Base-by-base conservation (phyloP, 2,113 vertebrate species). In the Puntigrus tetrazona region DNA sequence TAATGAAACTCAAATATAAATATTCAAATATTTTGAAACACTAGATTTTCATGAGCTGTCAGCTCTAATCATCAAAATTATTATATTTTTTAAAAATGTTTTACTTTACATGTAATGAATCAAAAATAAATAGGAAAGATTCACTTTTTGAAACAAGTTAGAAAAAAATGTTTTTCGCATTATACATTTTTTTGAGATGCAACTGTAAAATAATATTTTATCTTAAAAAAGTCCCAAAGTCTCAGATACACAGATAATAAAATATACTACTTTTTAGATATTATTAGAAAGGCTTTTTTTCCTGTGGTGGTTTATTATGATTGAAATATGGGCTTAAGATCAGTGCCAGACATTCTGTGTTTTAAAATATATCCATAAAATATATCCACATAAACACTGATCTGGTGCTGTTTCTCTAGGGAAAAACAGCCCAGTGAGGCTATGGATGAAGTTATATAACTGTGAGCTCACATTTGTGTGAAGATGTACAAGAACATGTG, bases 391-490 rank as follows among this genome's bases (percentile, higher is more conserved):
- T 13, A 13, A 65, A 38, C 50, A 78, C 50, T 78, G 45, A 72
- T 84, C 34, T 85, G 65, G 65, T 72, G 65, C 83, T 78, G 65
- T 73, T 79, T 79, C 65, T 59, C 47, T 79, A 36, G 47, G 38
- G 34, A 3, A 72, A 41, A 41, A 31, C 61, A 16, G 27, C 13
- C 61, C 13, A 31, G 3, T 61, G 25, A 61, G 57, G n/a, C 10
- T 27, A 6, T 63, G 47, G 65, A 65, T 20, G 36, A 27, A 85
- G 78, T 22, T 73, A 52, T 38, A 29, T 61, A 59, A 59, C 25
- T 16, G 9, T 59, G 25, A 69, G 84, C 25, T 69, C 31, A 69
- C 65, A 36, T 16, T 69, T 72, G 27, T 38, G 20, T 80, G 34
- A 70, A 41, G 59, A 55, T 84, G 45, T 70, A 70, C 31, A 69